These are phyloP conservation scores for Aphrophora alni DNA, from an alignment of 2,888 invertebrate genomes.

Conservation along the genomic window DNA sequence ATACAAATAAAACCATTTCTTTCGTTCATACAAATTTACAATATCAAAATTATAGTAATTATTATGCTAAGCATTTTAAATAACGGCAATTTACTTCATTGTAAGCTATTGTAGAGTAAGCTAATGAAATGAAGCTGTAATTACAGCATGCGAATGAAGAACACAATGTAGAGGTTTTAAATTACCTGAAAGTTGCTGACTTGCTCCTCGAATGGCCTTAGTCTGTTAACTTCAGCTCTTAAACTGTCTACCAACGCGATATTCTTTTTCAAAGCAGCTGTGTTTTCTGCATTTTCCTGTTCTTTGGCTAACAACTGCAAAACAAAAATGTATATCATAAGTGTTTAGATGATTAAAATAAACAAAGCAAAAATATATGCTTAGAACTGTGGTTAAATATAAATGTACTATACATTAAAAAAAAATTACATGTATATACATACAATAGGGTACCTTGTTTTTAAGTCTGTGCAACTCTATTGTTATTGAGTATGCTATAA, in stretches of 20 bases:
- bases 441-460: too few species aligned
- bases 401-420: too few species aligned
- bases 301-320: constrained; percentile 59
- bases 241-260: constrained; percentile 66
- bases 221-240: constrained; percentile 65
- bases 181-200: constrained; percentile 71
- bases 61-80: too few species aligned
- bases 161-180: constrained; percentile 20
- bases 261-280: constrained; percentile 64
- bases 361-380: neutral
- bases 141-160: neutral
- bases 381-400: neutral
- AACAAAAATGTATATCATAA: neutral
- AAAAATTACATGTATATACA: too few species aligned
- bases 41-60: too few species aligned
- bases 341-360: too few species aligned
- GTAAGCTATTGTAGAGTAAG: neutral
- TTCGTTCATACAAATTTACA: too few species aligned
- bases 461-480: too few species aligned
- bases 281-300: constrained; percentile 67
- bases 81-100: neutral
- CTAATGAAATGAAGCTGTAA: neutral
- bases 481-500: too few species aligned
- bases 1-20: too few species aligned
- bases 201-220: constrained; percentile 69